Conservation (phyloP, 2,888 invertebrate genomes). For the Catocala sponsa region DNA sequence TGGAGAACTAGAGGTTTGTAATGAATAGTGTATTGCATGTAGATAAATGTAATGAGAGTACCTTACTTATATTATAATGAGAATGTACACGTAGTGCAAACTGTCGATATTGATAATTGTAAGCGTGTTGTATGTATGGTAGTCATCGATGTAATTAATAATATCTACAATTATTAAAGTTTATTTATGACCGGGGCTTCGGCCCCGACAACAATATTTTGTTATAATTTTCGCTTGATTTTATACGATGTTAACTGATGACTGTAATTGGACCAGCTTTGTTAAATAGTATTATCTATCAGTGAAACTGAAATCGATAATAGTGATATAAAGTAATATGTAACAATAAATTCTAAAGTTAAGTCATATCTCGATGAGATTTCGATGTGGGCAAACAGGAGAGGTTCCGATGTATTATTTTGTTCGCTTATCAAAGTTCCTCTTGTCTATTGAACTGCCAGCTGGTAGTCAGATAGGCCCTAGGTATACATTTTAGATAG, state of each 20-base stretch:
- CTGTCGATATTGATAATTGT: constrained; percentile 71
- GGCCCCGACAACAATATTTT: constrained; percentile 52
- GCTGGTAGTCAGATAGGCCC: constrained; percentile 40
- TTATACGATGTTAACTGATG: constrained; percentile 70
- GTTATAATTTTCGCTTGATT: constrained; percentile 74
- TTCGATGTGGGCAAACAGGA: constrained; percentile 37
- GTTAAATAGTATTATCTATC: constrained; percentile 68
- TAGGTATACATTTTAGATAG: constrained; percentile 30
- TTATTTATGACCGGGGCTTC: constrained; percentile 40
- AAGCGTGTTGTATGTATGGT: constrained; percentile 64
- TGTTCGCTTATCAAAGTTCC: constrained; percentile 60
- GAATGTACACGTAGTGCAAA: constrained; percentile 60
- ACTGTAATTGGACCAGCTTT: constrained; percentile 80
- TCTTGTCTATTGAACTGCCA: constrained; percentile 51
- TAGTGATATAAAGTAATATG: constrained; percentile 60
- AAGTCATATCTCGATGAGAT: constrained; percentile 66
- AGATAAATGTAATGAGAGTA: constrained; percentile 56
- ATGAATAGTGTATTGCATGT: constrained; percentile 37
- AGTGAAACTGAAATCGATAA: constrained; percentile 76
- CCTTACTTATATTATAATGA: constrained; percentile 50
- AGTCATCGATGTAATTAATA: constrained; percentile 52
- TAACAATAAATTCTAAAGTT: constrained; percentile 61
- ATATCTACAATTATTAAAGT: constrained; percentile 37
- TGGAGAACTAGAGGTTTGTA: constrained; percentile 29
- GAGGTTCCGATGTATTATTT: constrained; percentile 37